A percentile compares a stretch with the other conserved stretches of the same genome.
Conservation (phyloP, 2,797 vertebrate species). For the Amblyraja radiata region DNA sequence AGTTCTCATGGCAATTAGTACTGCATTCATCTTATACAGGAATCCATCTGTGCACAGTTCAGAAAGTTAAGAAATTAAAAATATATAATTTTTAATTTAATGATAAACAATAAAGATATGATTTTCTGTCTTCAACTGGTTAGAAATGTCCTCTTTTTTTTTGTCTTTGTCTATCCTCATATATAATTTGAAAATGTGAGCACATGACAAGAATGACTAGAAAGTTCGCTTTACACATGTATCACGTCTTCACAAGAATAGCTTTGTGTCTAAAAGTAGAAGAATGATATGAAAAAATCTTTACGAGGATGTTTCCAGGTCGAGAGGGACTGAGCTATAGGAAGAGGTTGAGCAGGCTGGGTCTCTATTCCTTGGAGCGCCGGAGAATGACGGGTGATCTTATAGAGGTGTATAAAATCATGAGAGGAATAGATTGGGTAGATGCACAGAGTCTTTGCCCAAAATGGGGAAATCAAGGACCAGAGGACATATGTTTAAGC, state of each 20-base stretch:
- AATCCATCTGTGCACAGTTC: not conserved
- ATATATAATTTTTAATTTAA: not conserved
- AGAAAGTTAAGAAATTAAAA: not conserved
- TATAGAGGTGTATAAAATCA: too few species aligned
- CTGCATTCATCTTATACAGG: not conserved
- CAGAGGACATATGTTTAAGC: too few species aligned
- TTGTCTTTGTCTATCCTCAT: not conserved
- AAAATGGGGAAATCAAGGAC: too few species aligned
- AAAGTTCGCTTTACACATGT: not conserved
- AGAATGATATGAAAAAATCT: not conserved
- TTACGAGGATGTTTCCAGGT: not conserved
- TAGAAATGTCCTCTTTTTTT: not conserved
- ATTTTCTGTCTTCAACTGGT: not conserved
- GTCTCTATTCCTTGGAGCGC: too few species aligned
- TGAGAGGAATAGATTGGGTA: too few species aligned
- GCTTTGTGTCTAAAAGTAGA: not conserved
- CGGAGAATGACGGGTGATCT: too few species aligned
- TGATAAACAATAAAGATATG: not conserved
- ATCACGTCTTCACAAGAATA: not conserved
- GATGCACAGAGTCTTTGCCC: too few species aligned
- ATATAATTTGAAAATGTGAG: not conserved
- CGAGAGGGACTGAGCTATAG: too few species aligned
- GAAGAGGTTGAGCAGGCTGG: too few species aligned
- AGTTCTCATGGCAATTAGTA: not conserved
- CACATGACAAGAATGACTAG: not conserved